Base-by-base conservation (phyloP, 2,113 vertebrate genomes). In the Scomber japonicus region DNA sequence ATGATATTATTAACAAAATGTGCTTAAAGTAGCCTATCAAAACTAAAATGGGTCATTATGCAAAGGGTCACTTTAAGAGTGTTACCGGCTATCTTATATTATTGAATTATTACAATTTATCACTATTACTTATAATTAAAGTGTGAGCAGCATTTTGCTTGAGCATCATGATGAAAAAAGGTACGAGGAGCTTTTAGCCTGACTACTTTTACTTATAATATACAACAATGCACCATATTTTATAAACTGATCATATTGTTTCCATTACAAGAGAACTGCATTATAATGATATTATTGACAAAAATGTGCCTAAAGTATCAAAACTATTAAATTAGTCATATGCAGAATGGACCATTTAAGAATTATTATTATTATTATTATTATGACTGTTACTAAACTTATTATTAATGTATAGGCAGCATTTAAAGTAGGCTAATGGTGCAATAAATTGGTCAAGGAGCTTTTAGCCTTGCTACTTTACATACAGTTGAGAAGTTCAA, bases 181-280 rank as follows among this genome's bases (percentile, higher is more conserved):
- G 35, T 16, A 53, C 0, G 5, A 83, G 27, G 35, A 59, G 48
- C 14, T 71, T 82, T 53, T 48, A 48, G 64, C 35, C 8, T 40
- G 7, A 35, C 35, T 40, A 21, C 9, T 24, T 55, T 27, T 1
- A 5, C 19, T 49, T 71, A 27, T 45, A 27, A 40, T 1, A 0
- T 55, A 66, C 5, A 50, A 31, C 16, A 68, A 16, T 46, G n/a
- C 46, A 64, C 69, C 16, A 56, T 71, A 50, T 55, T 66, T 27
- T 11, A 55, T 27, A 57, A 50, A 1, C 0, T 27, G 10, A 45
- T 53, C 3, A 68, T 24, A 14, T 40, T 7, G 7, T 40, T 40
- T 71, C 12, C 11, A 59, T 49, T 59, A 53, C 35, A 63, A 61
- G 24, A 44, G 40, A 65, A 16, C 13, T 66, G 46, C 54, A 24